Base-by-base conservation (phyloP, 2,113 vertebrate genomes). In the Melanerpes aurifrons region DNA sequence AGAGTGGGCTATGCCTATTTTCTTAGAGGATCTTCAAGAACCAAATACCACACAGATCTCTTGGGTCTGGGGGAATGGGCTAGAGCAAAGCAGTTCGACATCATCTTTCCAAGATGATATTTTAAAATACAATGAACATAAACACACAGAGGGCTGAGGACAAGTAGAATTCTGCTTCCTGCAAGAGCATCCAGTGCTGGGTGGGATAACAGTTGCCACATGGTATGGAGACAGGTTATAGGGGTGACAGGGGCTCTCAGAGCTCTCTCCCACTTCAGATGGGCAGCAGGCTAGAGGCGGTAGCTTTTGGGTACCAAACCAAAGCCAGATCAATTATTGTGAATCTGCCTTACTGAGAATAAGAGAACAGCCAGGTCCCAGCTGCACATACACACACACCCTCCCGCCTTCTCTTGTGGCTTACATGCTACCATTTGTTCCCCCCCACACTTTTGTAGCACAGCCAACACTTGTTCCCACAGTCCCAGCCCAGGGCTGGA, bases 91-190 rank as follows among this genome's bases (percentile, higher is more conserved):
- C 1, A 1, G 48, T 37, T 35, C 63, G 7, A 1, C 16, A 15
- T 9, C 72, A 2, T 2, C 53, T 16, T 31, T 53, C 18, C 26
- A 8, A 11, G 61, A 8, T 0, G 4, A 2, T 8, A 1, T 19
- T 45, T 43, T 2, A 19, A 56, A 50, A 50, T 5, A 15, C 15
- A 4, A 12, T 32, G 7, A 3, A 72, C 70, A 64, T 2, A 24
- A 12, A 1, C 2, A 0, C 2, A 0, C 1, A 8, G 72, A 21
- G 47, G 12, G 15, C 31, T 64, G 86, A 22, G 66, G 35, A 14
- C 2, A 5, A 15, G 7, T 48, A 20, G 57, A 28, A 7, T 32
- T 12, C 31, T 14, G 24, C n/a, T 13, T 6, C 20, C 75, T 58
- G 28, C 43, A 32, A 22, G 66, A 68, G 31, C 40, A 62, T 4